Conservation (phyloP, 2,797 vertebrate species). For the Fistularia commersonii region DNA sequence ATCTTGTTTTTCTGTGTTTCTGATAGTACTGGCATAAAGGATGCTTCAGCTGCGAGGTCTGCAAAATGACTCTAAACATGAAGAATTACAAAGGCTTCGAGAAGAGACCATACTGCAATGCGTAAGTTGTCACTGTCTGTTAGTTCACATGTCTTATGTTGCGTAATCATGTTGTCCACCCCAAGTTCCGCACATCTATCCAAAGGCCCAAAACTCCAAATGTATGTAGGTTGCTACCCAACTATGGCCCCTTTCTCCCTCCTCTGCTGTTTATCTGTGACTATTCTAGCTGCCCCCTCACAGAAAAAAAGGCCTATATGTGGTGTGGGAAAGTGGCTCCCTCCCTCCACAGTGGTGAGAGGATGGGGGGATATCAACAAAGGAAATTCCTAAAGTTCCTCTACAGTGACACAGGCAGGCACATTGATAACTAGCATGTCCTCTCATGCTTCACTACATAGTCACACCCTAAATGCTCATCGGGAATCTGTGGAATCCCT, state of each 20-base stretch:
- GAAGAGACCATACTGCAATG: constrained; percentile 97
- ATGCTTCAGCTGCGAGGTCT: constrained; percentile 97
- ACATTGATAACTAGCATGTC: constrained; percentile 52
- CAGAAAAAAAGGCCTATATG: constrained; percentile 46
- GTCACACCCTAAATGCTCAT: constrained; percentile 35
- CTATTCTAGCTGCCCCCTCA: constrained; percentile 37
- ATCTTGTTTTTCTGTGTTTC: constrained; percentile 30
- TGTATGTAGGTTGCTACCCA: constrained; percentile 48
- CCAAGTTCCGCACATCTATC: too few species aligned
- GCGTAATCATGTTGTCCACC: not conserved
- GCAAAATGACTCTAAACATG: constrained; percentile 99
- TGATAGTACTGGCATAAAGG: constrained; percentile 96
- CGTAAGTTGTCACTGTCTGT: constrained; percentile 80
- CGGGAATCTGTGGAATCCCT: constrained; percentile 60
- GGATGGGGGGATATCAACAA: constrained; percentile 55
- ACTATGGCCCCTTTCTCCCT: constrained; percentile 43
- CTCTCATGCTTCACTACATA: constrained; percentile 50
- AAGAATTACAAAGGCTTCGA: constrained; percentile 99
- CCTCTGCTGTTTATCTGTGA: constrained; percentile 54
- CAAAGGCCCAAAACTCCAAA: not conserved
- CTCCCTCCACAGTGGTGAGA: constrained; percentile 12
- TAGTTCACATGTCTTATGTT: constrained; percentile 13
- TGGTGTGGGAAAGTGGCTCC: constrained; percentile 64
- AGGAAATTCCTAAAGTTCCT: constrained; percentile 76
- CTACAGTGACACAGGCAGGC: constrained; percentile 63